phyloP scores from a whole-genome alignment of 2,113 vertebrate species.

The Picathartes gymnocephalus region DNA sequence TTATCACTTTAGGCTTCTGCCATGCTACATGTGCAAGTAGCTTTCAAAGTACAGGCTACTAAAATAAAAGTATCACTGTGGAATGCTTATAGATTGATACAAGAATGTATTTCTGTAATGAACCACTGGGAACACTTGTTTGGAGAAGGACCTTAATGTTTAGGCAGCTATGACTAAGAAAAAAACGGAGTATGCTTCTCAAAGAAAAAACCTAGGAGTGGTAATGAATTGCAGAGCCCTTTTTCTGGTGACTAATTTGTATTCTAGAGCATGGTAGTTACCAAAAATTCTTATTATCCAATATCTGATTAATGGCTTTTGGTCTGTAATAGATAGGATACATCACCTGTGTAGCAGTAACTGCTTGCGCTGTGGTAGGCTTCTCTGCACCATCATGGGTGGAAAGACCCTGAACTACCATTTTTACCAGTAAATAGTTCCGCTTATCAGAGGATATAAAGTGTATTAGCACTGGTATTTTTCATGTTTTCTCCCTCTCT shows the following conservation, averaged over 20 bases:
- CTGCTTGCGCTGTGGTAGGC: background rate
- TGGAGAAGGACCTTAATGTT: background rate
- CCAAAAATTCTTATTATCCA: background rate
- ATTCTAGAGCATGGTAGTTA: background rate
- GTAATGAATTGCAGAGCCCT: background rate
- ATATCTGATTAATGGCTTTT: conserved; percentile 30
- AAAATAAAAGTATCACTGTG: background rate
- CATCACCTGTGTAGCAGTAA: background rate
- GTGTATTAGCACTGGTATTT: background rate
- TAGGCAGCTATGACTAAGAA: background rate
- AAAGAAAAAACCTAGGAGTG: background rate
- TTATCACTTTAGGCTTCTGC: background rate
- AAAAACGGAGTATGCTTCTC: background rate
- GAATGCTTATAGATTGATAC: background rate
- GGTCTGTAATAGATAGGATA: background rate
- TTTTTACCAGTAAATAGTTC: background rate
- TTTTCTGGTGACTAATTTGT: conserved; percentile 32
- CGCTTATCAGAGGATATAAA: background rate
- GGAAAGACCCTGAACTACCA: background rate
- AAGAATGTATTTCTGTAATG: background rate
- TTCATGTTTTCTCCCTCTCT: background rate
- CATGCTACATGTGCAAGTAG: background rate
- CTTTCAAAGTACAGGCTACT: background rate
- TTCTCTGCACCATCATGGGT: background rate
- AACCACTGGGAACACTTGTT: background rate